Conservation (phyloP, 2,113 vertebrate species). For the Pseudopipra pipra region DNA sequence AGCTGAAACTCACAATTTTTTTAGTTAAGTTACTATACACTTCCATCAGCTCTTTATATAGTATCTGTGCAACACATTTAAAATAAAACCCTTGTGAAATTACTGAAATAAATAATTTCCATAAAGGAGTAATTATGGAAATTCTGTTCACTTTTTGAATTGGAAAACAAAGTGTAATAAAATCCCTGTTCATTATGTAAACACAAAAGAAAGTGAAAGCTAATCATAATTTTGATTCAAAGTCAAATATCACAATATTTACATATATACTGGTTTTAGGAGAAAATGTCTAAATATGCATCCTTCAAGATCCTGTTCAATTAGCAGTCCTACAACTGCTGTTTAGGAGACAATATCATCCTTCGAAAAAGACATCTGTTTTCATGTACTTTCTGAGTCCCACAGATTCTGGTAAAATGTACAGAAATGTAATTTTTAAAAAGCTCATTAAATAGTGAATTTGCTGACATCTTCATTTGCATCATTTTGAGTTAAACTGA, state of each 20-base stretch:
- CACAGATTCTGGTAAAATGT: neutral
- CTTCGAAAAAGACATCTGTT: neutral
- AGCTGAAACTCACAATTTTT: neutral
- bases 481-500: neutral
- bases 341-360: neutral
- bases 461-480: neutral
- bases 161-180: neutral
- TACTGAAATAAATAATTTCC: neutral
- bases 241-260: neutral
- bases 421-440: neutral
- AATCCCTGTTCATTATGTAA: neutral
- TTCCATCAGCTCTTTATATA: neutral
- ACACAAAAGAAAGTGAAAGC: neutral
- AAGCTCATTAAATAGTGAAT: neutral
- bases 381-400: neutral
- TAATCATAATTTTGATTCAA: neutral
- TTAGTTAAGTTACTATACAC: neutral
- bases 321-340: neutral
- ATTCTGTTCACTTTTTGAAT: neutral
- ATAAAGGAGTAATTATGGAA: neutral
- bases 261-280: neutral
- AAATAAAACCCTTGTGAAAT: neutral
- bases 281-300: neutral
- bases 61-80: neutral
- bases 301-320: neutral